A percentile compares a stretch with the other conserved stretches of the same genome.
These are phyloP conservation scores for Jacana jacana DNA, from an alignment of 2,113 vertebrate species.

Conservation along the genomic window DNA sequence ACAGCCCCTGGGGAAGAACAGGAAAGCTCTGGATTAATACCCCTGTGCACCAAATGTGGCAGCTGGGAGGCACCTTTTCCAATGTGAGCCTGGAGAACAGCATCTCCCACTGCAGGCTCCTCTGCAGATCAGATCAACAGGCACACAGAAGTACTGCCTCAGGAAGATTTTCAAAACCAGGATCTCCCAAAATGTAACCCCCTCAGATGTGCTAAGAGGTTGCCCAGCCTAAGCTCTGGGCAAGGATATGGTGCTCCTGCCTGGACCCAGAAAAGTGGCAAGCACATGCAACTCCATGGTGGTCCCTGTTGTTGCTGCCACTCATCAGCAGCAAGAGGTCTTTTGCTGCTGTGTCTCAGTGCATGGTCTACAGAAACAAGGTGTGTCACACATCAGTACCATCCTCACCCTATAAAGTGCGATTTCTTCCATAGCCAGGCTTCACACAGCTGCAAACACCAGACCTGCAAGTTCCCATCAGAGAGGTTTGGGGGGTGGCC, in stretches of 20 bases:
- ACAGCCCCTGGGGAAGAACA: neutral
- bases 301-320: neutral
- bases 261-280: neutral
- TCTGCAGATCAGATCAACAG: neutral
- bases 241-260: neutral
- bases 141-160: neutral
- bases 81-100: neutral
- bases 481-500: neutral
- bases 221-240: neutral
- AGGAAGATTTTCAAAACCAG: neutral
- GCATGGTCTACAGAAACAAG: neutral
- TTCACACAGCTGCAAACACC: neutral
- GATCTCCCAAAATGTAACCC: neutral
- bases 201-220: neutral
- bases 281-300: neutral
- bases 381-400: neutral
- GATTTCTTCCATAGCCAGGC: neutral
- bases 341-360: neutral
- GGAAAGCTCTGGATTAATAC: neutral
- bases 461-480: neutral
- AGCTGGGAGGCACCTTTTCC: neutral
- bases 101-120: neutral
- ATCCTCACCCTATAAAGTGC: neutral
- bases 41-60: neutral
- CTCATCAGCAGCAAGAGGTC: neutral